phyloP scores from a whole-genome alignment of 2,888 invertebrate genomes.

The Aphodius granarius region DNA sequence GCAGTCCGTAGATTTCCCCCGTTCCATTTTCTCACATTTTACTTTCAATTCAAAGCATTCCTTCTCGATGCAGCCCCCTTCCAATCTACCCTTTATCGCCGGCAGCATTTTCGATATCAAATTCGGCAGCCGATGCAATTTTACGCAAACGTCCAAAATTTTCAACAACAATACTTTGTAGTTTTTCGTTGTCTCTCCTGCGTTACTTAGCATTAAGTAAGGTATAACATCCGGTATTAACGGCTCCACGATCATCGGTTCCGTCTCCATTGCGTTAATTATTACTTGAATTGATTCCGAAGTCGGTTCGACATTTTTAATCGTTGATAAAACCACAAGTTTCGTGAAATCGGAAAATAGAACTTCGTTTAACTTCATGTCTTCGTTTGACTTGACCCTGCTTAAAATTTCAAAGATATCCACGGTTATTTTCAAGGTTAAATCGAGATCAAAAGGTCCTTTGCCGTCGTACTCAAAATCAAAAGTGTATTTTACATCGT shows the following conservation, averaged over 20 bases:
- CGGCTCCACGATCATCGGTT: conserved; percentile 47
- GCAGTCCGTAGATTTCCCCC: too few species aligned
- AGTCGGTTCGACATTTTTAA: conserved; percentile 38
- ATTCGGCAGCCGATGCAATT: conserved; percentile 48
- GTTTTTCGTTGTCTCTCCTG: conserved; percentile 29
- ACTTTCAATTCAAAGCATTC: conserved; percentile 5
- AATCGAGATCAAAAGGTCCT: conserved; percentile 28
- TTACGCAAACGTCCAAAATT: conserved; percentile 47
- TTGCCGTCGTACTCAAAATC: conserved; percentile 30
- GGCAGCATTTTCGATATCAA: conserved; percentile 46
- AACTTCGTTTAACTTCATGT: conserved; percentile 37
- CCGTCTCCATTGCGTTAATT: conserved; percentile 39
- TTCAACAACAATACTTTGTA: conserved; percentile 43
- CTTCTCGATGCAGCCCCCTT: neutral
- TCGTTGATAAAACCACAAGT: conserved; percentile 40
- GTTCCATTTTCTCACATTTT: neutral
- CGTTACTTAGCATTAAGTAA: conserved; percentile 41
- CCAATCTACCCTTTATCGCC: conserved; percentile 37
- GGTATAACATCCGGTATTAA: conserved; percentile 40
- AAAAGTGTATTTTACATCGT: conserved; percentile 39
- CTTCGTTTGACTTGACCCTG: conserved; percentile 31
- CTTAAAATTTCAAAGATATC: conserved; percentile 29
- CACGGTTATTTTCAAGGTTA: conserved; percentile 35
- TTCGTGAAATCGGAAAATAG: conserved; percentile 39
- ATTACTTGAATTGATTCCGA: conserved; percentile 41